Base-by-base conservation (phyloP, 2,888 invertebrate genomes). In the Lochmaea crataegi region DNA sequence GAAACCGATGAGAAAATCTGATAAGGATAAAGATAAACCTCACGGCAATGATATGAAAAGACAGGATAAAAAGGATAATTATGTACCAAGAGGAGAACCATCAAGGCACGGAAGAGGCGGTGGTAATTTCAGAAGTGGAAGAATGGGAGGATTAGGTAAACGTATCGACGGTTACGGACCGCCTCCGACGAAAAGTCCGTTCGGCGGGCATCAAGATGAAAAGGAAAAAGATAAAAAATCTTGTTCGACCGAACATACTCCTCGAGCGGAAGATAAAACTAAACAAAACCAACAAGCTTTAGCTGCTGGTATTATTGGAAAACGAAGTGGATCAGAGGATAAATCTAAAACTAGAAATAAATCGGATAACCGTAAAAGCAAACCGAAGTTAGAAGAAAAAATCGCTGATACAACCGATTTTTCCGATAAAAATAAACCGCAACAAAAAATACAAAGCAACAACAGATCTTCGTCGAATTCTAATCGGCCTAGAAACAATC, bases 51-150 rank as follows among this genome's bases (percentile, higher is more conserved):
- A 83, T 32, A 79, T 81, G 57, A 82, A 80, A 72, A 82, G 79
- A 65, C 78, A 78, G 16, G 86, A 87, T 2, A 87, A 87, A 53
- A 76, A 78, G 22, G 75, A 74, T 66, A 94, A 93, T 64, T 96
- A 96, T 86, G 93, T 94, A 1, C 96, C 96, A 0, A 90, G 95
- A 26, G 96, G 96, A 0, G 96, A 96, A 85, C 96, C 96, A 0
- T 96, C 96, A 1, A 89, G 96, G 66, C 92, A 96, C 72, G 96
- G 96, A 6, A 90, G 96, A 75, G 95, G 94, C 16, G 90, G 90
- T 2, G 83, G 83, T 61, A 82, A 80, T 65, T 81, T 83, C 70
- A 75, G 82, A 73, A 78, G 78, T 53, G 77, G 76, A 4, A 69
- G 80, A 53, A 80, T 81, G 78, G 89, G 90, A 51, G 88, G 88